Conservation (phyloP, 2,113 vertebrate species). For the Pogonocichla stellata region DNA sequence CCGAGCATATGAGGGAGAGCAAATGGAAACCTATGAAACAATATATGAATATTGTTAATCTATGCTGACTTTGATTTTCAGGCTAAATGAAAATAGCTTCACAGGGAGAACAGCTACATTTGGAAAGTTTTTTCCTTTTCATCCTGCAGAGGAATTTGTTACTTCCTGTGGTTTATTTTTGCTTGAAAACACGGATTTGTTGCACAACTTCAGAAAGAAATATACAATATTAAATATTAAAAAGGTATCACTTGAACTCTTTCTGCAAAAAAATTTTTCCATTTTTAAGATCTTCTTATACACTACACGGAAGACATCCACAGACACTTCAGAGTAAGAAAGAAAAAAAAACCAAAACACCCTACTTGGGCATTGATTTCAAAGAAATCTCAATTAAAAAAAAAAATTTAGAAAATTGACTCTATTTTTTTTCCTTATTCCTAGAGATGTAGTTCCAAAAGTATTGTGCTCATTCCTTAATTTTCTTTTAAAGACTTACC, state of each 20-base stretch:
- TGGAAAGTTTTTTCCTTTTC: background rate
- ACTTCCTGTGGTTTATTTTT: background rate
- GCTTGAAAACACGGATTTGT: background rate
- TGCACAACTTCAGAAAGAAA: background rate
- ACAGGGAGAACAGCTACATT: background rate
- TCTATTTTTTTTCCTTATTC: rapidly evolving
- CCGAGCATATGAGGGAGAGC: background rate
- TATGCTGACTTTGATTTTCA: background rate
- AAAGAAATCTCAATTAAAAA: background rate
- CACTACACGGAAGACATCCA: background rate
- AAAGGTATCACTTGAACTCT: background rate
- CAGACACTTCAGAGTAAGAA: background rate
- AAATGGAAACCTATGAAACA: background rate
- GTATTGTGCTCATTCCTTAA: background rate
- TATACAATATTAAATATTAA: background rate
- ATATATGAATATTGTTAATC: background rate
- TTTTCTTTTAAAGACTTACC: background rate
- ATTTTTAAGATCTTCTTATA: background rate
- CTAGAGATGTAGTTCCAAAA: background rate
- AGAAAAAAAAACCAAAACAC: background rate
- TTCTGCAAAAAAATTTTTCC: background rate
- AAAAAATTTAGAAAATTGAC: background rate
- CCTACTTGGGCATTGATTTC: background rate
- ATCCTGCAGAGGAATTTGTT: background rate
- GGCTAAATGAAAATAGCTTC: background rate